These are phyloP conservation scores for Esox masquinongy DNA, from an alignment of 2,797 vertebrate genomes.

Conservation along the genomic window DNA sequence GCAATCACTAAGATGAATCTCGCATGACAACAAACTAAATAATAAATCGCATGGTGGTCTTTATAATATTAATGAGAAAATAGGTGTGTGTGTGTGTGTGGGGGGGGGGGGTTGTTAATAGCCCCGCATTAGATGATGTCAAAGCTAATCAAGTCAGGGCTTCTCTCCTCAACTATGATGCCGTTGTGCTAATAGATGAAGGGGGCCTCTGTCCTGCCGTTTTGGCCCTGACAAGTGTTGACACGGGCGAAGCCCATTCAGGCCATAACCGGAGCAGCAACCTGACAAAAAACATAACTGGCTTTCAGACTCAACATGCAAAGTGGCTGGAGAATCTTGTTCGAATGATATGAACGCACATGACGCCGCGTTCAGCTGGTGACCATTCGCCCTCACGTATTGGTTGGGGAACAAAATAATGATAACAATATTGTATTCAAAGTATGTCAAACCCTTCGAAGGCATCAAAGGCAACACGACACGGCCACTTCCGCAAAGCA, in stretches of 20 bases:
- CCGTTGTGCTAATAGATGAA: slow-evolving; percentile 13
- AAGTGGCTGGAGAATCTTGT: not conserved
- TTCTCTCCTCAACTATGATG: slow-evolving; percentile 35
- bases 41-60: too few species aligned
- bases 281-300: not conserved
- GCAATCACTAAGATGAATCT: too few species aligned
- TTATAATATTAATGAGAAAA: too few species aligned
- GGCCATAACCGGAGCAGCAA: not conserved
- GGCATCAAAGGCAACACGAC: not conserved
- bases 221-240: not conserved
- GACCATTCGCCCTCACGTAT: not conserved
- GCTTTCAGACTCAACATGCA: not conserved
- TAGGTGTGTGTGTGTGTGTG: too few species aligned
- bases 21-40: too few species aligned
- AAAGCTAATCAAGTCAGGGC: slow-evolving; percentile 52
- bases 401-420: not conserved
- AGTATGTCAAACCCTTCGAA: not conserved
- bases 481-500: not conserved
- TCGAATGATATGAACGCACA: not conserved
- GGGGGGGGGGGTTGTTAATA: too few species aligned
- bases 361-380: not conserved
- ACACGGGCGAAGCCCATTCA: not conserved
- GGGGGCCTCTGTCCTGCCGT: slow-evolving; percentile 4
- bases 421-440: not conserved
- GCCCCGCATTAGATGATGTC: slow-evolving; percentile 13